These are phyloP conservation scores for Lordiphosa mommai DNA, from an alignment of 1,140 invertebrate species.

Conservation along the genomic window DNA sequence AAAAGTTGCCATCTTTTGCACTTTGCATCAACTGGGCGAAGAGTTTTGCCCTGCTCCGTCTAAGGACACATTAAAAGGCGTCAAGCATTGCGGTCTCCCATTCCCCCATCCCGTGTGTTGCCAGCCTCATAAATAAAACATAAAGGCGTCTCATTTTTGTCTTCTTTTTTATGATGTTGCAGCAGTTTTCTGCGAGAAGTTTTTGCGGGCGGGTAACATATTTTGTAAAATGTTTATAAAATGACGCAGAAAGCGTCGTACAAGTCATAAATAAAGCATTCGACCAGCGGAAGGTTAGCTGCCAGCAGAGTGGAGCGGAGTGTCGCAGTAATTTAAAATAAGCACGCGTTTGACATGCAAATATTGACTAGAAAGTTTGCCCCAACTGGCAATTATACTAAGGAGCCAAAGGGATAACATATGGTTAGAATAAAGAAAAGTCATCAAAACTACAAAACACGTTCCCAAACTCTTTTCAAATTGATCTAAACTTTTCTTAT, in stretches of 20 bases:
- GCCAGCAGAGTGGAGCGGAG: constrained; percentile 9
- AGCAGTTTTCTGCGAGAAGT: constrained; percentile 21
- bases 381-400: constrained; percentile 33
- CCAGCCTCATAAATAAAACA: constrained; percentile 72
- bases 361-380: constrained; percentile 41
- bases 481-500: not conserved
- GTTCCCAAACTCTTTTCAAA: too few relatives aligned
- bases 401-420: constrained; percentile 12
- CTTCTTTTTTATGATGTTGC: constrained; percentile 42
- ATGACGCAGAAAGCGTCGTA: constrained; percentile 72
- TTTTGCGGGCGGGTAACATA: constrained; percentile 44
- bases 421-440: constrained; percentile 1
- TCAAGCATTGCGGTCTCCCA: constrained; percentile 21
- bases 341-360: constrained; percentile 72
- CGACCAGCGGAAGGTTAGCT: constrained; percentile 5
- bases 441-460: too few relatives aligned
- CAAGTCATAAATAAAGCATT: constrained; percentile 76
- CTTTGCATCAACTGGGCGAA: not conserved
- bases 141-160: constrained; percentile 54
- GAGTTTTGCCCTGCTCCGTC: not conserved
- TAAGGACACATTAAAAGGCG: constrained; percentile 35
- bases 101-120: constrained; percentile 33
- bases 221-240: constrained; percentile 76
- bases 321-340: constrained; percentile 73
- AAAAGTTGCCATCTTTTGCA: constrained; percentile 5